Evolutionary conservation across 2,113 vertebrate species (phyloP), one percentile per base, ranked within the genome.

Genomic region (Callochromis pleurospilus): DNA sequence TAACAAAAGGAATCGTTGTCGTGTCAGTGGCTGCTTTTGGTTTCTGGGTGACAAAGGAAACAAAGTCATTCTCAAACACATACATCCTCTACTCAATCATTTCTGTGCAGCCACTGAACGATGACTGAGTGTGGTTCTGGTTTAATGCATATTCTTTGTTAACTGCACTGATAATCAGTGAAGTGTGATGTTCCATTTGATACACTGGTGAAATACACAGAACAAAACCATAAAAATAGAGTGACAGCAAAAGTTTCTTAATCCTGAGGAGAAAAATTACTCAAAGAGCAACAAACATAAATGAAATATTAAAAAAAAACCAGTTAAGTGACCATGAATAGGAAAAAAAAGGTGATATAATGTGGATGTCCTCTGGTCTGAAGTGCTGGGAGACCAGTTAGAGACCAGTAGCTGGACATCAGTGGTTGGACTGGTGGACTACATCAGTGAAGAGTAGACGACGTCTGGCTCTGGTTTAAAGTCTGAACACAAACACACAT

Each of bases 371-470:
- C 51, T 53, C 51, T 53, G 19, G 51, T 53, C 51, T 21, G 51
- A 53, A 0, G 19, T 53, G 0, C 19, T 53, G 49, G 49, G 49
- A 1, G 9, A n/a, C 49, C 49, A 51, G 49, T 51, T 51, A 51
- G 17, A 51, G 7, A 19, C 17, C 17, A 51, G 49, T 0, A 51
- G 4, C 49, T 51, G 49, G 8, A 51, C 8, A 0, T n/a, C 8
- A 51, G 17, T 51, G 49, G 8, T 0, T 51, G 49, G 5, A n/a
- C 19, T 9, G 49, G 47, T 51, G 47, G 3, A 49, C 47, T 49
- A 51, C 40, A 8, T 49, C 15, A 49, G 15, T n/a, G 49, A 51
- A n/a, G 49, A 19, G 8, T n/a, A 51, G 49, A 49, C 0, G 0
- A 49, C 0, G 1, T 3, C 47, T 49, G 47, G 47, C 3, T 49